Evolutionary conservation across 2,888 invertebrate species (phyloP), one percentile per base, ranked within the genome.

Genomic region (Callinectes sapidus): DNA sequence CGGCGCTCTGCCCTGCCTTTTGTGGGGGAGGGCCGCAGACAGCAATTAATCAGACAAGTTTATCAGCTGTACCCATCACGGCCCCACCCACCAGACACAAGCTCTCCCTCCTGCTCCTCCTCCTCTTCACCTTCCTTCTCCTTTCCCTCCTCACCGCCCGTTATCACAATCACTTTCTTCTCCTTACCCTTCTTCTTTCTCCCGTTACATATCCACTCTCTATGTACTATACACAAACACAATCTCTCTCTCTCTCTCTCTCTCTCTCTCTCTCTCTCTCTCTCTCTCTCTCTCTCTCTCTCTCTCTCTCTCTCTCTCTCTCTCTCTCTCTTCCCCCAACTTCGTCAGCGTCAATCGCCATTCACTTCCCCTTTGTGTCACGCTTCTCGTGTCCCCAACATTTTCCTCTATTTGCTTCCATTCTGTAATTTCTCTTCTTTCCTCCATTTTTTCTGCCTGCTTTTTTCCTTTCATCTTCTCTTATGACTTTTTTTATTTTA

Each of bases 21-120:
- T 89, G 89, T 89, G 71, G n/a, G 42, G 2, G 18, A 14, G 71
- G 71, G 14, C 71, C 42, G 39, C 42, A 77, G 71, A 71, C 61
- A 39, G 42, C 71, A 89, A 71, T 89, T 89, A 89, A 89, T 71
- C 89, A 89, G 87, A 54, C 42, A 87, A 42, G 54, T 87, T 87
- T 87, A 87, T 87, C 87, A 87, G 87, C n/a, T 42, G 54, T 54
- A 87, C 42, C 54, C 54, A 87, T 87, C 87, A 42, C n/a, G 54
- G n/a, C 87, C 54, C 87, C 87, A 54, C 87, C 87, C 87, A 42
- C 28, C 87, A 35, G 81, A 32, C 81, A 81, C 81, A 81, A 14
- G 13, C 81, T 35, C 81, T 35, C 28, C 3, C 81, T 13, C 87
- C 42, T 48, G 42, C 42, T n/a, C 42, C n/a, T 54, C 87, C n/a